These are phyloP conservation scores for Mnemiopsis leidyi DNA, from an alignment of 37 sponge, comb jelly and placozoan genomes.

Conservation along the genomic window DNA sequence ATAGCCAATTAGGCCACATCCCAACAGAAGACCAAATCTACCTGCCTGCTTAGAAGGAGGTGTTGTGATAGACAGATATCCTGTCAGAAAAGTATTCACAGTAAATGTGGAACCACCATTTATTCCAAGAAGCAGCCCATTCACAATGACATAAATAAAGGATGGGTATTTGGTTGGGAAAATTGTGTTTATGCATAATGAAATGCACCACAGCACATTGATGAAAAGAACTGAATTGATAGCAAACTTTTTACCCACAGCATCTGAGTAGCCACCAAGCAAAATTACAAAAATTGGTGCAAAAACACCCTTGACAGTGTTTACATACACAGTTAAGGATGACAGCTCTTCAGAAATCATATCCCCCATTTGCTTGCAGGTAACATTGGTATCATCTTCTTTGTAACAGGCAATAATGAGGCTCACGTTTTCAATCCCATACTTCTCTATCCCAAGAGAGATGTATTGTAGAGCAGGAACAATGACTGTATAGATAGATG, in stretches of 20 bases:
- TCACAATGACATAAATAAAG: background rate
- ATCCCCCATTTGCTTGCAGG: background rate
- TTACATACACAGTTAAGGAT: background rate
- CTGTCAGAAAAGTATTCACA: background rate
- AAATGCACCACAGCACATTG: background rate
- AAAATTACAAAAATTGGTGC: constrained; percentile 47
- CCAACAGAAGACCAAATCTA: background rate
- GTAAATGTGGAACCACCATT: constrained; percentile 5
- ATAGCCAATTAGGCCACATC: background rate
- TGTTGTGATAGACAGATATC: constrained; percentile 28
- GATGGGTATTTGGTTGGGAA: background rate
- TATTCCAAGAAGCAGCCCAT: constrained; percentile 6
- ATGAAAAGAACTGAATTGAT: background rate
- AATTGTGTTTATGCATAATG: background rate
- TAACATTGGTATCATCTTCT: constrained; percentile 2
- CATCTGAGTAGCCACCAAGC: constrained; percentile 8
- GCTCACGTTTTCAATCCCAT: background rate
- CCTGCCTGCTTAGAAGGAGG: background rate
- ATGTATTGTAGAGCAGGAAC: constrained; percentile 55
- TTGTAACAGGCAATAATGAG: constrained; percentile 18
- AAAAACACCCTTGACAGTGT: background rate
- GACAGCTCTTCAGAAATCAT: background rate
- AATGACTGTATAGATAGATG: background rate
- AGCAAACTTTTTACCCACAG: constrained; percentile 19
- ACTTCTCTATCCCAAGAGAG: background rate